A percentile compares a stretch with the other conserved stretches of the same genome.
phyloP scores from a whole-genome alignment of 1,140 invertebrate genomes.

The Phenacoccus solenopsis region DNA sequence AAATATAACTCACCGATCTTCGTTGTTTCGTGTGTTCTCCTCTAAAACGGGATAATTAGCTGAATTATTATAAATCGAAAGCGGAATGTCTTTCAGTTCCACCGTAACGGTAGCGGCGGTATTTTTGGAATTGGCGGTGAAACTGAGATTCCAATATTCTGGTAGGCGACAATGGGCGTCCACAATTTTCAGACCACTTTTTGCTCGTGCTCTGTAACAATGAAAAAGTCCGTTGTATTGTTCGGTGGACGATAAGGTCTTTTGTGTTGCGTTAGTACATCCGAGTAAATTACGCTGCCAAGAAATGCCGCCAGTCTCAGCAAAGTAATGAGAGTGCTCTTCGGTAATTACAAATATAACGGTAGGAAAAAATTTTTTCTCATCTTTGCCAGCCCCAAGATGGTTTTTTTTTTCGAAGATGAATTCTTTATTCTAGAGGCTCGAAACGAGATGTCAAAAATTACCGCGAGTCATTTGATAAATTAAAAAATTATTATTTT shows the following conservation, averaged over 20 bases:
- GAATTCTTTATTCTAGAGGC: too few species aligned
- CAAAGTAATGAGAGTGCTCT: too few species aligned
- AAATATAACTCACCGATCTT: background rate
- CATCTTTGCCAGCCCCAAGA: too few species aligned
- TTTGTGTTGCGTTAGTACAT: background rate
- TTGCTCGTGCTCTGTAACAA: slow-evolving; percentile 62
- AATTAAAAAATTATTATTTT: background rate
- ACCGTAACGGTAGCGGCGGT: slow-evolving; percentile 75
- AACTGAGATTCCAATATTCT: slow-evolving; percentile 66
- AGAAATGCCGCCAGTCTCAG: background rate
- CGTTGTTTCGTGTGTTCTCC: background rate
- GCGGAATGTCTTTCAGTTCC: slow-evolving; percentile 40
- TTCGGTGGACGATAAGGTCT: background rate
- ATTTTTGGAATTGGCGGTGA: slow-evolving; percentile 68
- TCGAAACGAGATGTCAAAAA: background rate
- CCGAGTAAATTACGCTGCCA: background rate
- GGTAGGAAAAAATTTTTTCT: too few species aligned
- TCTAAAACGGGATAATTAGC: slow-evolving; percentile 9
- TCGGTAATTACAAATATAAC: too few species aligned
- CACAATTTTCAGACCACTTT: slow-evolving; percentile 66
- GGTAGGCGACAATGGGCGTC: slow-evolving; percentile 59
- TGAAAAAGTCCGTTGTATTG: background rate
- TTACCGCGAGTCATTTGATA: background rate
- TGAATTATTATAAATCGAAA: background rate
- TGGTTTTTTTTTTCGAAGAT: too few species aligned